Percentiles rank a stretch among this genome's conserved stretches.
These are phyloP conservation scores for Ramphastos sulfuratus DNA, from an alignment of 2,113 vertebrate species.

Conservation along the genomic window DNA sequence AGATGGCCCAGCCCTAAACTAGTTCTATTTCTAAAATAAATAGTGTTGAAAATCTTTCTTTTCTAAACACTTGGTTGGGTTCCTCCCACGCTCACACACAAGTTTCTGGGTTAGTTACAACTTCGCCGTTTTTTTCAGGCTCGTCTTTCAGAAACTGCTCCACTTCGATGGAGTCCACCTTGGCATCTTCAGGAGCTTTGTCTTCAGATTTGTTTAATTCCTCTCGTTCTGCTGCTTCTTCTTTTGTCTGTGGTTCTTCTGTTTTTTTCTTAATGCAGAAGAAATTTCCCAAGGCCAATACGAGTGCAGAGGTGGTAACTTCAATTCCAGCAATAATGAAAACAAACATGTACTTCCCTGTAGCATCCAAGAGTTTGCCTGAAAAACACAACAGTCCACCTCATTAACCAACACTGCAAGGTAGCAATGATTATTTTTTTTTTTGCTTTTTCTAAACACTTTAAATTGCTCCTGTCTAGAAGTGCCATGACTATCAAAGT, in stretches of 20 bases:
- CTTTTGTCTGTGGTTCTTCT: conserved; percentile 58
- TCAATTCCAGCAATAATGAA: conserved; percentile 90
- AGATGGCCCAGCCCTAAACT: conserved; percentile 62
- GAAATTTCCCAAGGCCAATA: conserved; percentile 83
- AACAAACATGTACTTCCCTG: conserved; percentile 84
- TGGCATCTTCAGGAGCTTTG: conserved; percentile 33
- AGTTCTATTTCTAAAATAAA: conserved; percentile 78
- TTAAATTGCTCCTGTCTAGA: not conserved
- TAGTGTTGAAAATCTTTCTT: conserved; percentile 42
- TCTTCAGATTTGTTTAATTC: conserved; percentile 66
- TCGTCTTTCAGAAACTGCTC: conserved; percentile 78
- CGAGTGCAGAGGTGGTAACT: conserved; percentile 82
- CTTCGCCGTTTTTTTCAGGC: conserved; percentile 74
- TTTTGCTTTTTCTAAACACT: not conserved
- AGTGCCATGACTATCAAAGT: not conserved
- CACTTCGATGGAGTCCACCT: conserved; percentile 73
- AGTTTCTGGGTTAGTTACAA: conserved; percentile 76
- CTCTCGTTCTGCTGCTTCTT: conserved; percentile 64
- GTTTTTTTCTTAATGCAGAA: conserved; percentile 81
- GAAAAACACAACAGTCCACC: not conserved
- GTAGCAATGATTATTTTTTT: not conserved
- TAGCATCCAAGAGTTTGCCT: conserved; percentile 90
- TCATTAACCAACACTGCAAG: not conserved
- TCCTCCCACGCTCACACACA: conserved; percentile 74
- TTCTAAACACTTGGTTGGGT: not conserved